These are phyloP conservation scores for Riparia riparia DNA, from an alignment of 2,113 vertebrate genomes.

Conservation along the genomic window DNA sequence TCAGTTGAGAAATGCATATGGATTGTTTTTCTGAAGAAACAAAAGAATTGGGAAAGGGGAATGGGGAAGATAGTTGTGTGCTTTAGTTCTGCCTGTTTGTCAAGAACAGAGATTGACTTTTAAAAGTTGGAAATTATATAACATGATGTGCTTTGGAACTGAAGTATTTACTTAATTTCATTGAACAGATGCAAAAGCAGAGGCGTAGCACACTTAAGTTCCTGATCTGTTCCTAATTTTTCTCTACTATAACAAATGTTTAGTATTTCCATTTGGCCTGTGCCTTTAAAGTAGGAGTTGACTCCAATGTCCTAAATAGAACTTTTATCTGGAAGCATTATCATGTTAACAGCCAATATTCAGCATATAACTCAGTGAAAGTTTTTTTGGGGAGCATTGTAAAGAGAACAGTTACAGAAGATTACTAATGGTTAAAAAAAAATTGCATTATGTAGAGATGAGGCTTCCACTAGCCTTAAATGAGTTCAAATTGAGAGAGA, in stretches of 20 bases:
- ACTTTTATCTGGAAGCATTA: not conserved
- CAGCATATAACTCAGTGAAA: not conserved
- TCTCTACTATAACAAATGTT: not conserved
- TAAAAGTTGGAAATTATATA: not conserved
- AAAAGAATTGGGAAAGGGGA: not conserved
- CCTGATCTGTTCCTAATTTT: not conserved
- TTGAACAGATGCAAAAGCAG: not conserved
- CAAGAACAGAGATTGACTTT: not conserved
- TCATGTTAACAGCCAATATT: not conserved
- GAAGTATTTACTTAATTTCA: not conserved
- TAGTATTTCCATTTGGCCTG: not conserved
- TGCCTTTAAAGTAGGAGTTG: not conserved
- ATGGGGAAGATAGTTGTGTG: not conserved
- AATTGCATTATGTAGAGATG: not conserved
- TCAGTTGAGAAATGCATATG: not conserved
- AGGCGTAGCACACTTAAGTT: not conserved
- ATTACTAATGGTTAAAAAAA: not conserved
- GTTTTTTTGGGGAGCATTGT: not conserved
- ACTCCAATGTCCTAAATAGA: not conserved
- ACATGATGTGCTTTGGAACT: not conserved
- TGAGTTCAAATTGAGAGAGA: not conserved
- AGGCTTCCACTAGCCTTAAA: not conserved
- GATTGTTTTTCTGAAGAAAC: not conserved
- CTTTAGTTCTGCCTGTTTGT: not conserved
- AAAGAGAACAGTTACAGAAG: not conserved